A percentile compares a stretch with the other conserved stretches of the same genome.
These are phyloP conservation scores for Premnoplex brunnescens DNA, from an alignment of 2,797 vertebrate genomes.

Conservation along the genomic window DNA sequence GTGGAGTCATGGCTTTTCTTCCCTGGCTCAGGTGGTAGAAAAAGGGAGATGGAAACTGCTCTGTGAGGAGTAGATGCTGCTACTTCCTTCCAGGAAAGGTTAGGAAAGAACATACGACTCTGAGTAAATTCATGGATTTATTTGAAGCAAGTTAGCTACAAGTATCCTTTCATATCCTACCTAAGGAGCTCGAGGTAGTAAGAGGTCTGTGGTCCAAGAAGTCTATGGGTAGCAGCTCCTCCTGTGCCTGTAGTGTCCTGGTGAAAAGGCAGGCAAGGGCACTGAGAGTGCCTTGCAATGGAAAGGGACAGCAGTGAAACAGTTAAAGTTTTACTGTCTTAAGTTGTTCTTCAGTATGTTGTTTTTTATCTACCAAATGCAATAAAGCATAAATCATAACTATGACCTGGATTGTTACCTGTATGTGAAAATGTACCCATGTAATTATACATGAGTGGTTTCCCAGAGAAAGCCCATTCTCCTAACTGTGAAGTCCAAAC, in stretches of 20 bases:
- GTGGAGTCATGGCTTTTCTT: background rate
- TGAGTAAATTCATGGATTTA: background rate
- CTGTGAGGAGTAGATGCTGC: background rate
- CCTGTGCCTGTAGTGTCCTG: background rate
- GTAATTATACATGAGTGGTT: background rate
- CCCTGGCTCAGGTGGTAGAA: background rate
- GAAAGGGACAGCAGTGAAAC: background rate
- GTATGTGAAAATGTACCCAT: background rate
- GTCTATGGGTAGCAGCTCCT: background rate
- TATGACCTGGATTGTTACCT: background rate
- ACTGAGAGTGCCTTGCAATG: background rate
- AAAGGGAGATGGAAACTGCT: background rate
- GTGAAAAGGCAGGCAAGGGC: background rate
- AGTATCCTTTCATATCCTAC: background rate
- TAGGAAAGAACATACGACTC: background rate
- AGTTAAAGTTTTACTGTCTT: background rate
- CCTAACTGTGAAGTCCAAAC: background rate
- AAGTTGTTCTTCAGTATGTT: background rate
- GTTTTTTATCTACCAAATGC: background rate
- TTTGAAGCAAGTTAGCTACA: background rate
- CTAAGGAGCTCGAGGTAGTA: background rate
- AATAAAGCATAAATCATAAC: background rate
- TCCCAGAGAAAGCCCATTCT: background rate
- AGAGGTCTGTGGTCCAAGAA: background rate
- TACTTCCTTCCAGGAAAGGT: background rate